These are phyloP conservation scores for Cromileptes altivelis DNA, from an alignment of 2,113 vertebrate genomes.

Conservation along the genomic window DNA sequence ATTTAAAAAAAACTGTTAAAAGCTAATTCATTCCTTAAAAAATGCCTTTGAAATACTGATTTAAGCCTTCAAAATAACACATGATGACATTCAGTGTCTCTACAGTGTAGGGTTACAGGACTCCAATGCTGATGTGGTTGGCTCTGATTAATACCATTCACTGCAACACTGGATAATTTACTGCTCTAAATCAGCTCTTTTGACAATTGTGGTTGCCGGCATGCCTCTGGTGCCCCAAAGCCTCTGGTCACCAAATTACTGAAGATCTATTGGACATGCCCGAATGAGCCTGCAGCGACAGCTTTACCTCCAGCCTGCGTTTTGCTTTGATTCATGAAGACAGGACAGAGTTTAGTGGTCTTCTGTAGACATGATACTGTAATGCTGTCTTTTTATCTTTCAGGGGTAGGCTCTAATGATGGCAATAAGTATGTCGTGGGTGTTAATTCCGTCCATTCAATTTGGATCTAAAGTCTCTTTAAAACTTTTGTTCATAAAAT, in stretches of 20 bases:
- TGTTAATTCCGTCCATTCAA: not conserved
- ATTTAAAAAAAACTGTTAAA: not conserved
- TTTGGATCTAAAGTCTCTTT: not conserved
- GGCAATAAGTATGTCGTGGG: not conserved
- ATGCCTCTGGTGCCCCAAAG: not conserved
- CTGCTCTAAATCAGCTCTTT: not conserved
- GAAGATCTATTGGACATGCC: conserved; percentile 14
- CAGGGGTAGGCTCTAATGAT: not conserved
- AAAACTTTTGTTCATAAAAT: not conserved
- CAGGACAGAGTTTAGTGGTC: not conserved
- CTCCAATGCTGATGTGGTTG: not conserved
- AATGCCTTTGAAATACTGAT: not conserved
- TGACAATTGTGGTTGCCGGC: not conserved
- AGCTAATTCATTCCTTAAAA: not conserved
- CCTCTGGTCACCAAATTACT: conserved; percentile 12
- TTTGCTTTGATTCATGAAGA: conserved; percentile 28
- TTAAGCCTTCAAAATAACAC: too few species aligned
- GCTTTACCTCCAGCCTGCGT: conserved; percentile 27
- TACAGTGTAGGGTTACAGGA: not conserved
- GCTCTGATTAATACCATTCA: not conserved
- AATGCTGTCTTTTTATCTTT: conserved; percentile 8
- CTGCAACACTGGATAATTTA: not conserved
- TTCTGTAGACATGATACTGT: not conserved
- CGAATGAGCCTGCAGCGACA: conserved; percentile 13
- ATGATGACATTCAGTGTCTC: not conserved